Base-by-base conservation (phyloP, 2,113 vertebrate genomes). In the Cyanocitta stelleri region DNA sequence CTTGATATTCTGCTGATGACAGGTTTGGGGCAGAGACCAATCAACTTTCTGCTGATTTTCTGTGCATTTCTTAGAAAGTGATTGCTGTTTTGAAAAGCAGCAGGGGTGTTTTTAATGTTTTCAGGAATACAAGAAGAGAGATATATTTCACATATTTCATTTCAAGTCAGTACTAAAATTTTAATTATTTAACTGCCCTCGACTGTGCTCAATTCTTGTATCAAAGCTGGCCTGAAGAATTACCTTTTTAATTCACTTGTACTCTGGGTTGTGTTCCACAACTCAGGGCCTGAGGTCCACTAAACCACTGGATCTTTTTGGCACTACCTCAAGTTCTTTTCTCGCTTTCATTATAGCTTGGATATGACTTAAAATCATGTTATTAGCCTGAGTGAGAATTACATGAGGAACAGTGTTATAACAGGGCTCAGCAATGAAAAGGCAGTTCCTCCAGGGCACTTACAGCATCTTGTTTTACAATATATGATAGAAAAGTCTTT, bases 311-410 rank as follows among this genome's bases (percentile, higher is more conserved):
- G 51, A 64, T 29, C 26, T 79, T 56, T 87, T 55, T 79, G 72
- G 59, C 41, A 62, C 20, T n/a, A 26, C 63, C 64, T 85, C 68
- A 82, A 1, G 11, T 20, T 71, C n/a, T 80, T 83, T 80, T 24
- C 32, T 52, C 41, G 46, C 43, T 72, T 88, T 83, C 55, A 22
- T 88, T 88, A 77, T 13, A 69, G 27, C n/a, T 54, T 88, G 63
- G 33, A 27, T 90, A 73, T 51, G 35, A 83, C 33, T 66, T 73
- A n/a, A 83, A 95, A 85, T 86, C 13, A 5, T 81, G 30, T 69
- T 76, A 84, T 93, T 90, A 94, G 10, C 59, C 51, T 76, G 62
- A 85, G 72, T 88, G 90, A 91, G 76, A 96, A 91, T 86, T 75
- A 56, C 80, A 37, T 11, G 77, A 77, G 24, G 37, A 72, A 23